Evolutionary conservation across 1,140 invertebrate species (phyloP).

Genomic region (Caenorhabditis inopinata): DNA sequence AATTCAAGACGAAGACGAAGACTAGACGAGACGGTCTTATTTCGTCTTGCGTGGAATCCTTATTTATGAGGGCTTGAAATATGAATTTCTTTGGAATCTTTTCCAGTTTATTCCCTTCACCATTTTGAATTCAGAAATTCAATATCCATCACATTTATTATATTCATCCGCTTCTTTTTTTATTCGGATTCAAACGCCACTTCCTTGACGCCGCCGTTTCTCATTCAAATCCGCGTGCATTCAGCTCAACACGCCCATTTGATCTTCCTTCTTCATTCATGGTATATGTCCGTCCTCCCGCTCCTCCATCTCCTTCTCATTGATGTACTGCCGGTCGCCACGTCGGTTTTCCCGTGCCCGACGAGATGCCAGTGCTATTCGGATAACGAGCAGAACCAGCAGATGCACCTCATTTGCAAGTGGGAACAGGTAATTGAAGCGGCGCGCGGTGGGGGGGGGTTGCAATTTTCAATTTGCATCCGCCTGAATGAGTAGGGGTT

Average conservation of each 20-base stretch:
- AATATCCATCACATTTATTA: no score
- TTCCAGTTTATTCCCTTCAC: no score
- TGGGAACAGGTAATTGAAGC: constrained; percentile 48
- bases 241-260: neutral
- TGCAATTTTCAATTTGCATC: neutral
- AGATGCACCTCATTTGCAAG: constrained; percentile 49
- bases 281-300: constrained; percentile 11
- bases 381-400: constrained; percentile 28
- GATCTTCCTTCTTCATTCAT: neutral
- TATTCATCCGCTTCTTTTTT: neutral
- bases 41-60: no score
- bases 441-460: neutral
- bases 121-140: no score
- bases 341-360: constrained; percentile 40
- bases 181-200: no score
- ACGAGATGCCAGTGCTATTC: constrained; percentile 47
- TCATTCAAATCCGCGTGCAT: no score
- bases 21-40: no score
- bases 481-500: neutral
- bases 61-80: no score
- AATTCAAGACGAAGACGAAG: no score
- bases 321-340: neutral
- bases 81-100: no score
- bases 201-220: no score
- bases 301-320: neutral